Evolutionary conservation across 1,140 invertebrate species (phyloP).

Genomic region (Pogonus chalceus): DNA sequence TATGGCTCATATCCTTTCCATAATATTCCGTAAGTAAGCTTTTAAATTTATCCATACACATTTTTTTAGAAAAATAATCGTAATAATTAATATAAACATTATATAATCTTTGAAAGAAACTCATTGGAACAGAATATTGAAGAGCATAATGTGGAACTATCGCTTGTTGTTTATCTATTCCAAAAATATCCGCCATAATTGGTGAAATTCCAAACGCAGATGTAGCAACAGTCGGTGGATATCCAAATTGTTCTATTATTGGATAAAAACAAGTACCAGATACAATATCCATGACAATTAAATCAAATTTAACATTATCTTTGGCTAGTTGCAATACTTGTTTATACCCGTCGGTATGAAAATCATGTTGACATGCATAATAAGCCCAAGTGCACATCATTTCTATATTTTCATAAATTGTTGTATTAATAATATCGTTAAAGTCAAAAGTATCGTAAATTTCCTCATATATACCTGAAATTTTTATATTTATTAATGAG

Average conservation of each 20-base stretch:
- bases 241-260: slow-evolving; percentile 16
- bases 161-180: slow-evolving; percentile 12
- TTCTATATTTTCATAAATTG: too few relatives aligned
- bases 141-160: slow-evolving; percentile 11
- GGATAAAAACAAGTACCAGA: slow-evolving; percentile 17
- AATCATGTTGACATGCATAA: neutral
- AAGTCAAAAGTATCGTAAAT: too few relatives aligned
- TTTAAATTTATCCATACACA: too few relatives aligned
- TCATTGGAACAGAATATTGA: slow-evolving; percentile 12
- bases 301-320: slow-evolving; percentile 20
- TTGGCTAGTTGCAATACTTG: slow-evolving; percentile 17
- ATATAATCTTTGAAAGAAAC: slow-evolving; percentile 15
- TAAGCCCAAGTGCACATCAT: too few relatives aligned
- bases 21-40: too few relatives aligned
- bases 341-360: slow-evolving; percentile 15
- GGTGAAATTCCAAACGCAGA: slow-evolving; percentile 17
- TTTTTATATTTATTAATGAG: too few relatives aligned
- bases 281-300: slow-evolving; percentile 19
- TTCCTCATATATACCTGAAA: too few relatives aligned
- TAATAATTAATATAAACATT: slow-evolving; percentile 13
- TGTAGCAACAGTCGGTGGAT: slow-evolving; percentile 15
- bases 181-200: slow-evolving; percentile 17
- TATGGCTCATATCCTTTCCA: slow-evolving; percentile 14
- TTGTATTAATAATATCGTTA: too few relatives aligned
- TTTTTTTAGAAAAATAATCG: too few relatives aligned